Evolutionary conservation across 2,888 invertebrate species (phyloP), one percentile per base, ranked within the genome.

Genomic region (Xestia ashworthii): DNA sequence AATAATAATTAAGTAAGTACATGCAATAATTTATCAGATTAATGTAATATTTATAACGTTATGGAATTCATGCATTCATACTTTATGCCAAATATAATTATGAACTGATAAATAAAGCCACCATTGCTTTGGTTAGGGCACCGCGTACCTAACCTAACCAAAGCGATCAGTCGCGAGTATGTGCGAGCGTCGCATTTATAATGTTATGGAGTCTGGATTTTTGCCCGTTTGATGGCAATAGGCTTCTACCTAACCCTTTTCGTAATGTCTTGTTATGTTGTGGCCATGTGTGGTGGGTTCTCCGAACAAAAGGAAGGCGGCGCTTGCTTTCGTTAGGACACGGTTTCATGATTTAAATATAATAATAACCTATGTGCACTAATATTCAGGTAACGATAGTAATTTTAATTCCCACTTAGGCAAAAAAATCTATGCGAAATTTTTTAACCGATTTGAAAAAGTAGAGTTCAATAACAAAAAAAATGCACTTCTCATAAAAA

Each of bases 1-100:
- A 55, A 65, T 70, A 53, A n/a, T 53, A 68, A 41, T 50, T 62
- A 68, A 68, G 68, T 62, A 68, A 68, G 68, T 65, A 79, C 69
- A 50, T 41, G 41, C 46, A 74, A 69, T 79, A 12, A 16, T 74
- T 58, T 50, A 80, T 68, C 8, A 53, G 6, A 53, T 44, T 44
- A 55, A 46, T 48, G 60, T 0, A 70, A 53, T 22, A 0, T 44
- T 58, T 58, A 32, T 64, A 3, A 46, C 22, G 19, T 1, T 44
- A 77, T 60, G 58, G 41, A 32, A 8, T 19, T 50, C 32, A 19
- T 32, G 44, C 48, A 69, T 64, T 55, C 22, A 16, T 75, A 0
- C 19, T 76, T 64, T 64, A 46, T 55, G 9, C 62, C 71, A 78
- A 78, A 53, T 53, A 60, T 76, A 41, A 41, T 41, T 41, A 50